Base-by-base conservation (phyloP, 2,888 invertebrate species). In the Oscheius myriophilus region DNA sequence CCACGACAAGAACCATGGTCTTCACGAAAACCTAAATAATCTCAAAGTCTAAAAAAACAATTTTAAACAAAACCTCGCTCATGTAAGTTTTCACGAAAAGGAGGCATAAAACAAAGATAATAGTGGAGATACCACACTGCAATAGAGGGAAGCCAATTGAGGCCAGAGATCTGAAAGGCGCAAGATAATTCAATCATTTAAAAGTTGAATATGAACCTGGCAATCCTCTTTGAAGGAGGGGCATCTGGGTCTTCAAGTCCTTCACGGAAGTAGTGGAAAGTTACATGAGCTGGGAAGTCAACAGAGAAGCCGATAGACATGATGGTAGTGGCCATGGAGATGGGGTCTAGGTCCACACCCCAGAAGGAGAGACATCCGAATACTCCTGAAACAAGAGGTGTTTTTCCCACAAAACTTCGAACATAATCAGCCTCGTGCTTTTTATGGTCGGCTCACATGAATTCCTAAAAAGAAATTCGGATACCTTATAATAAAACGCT, bases 271-370 rank as follows among this genome's bases (percentile, higher is more conserved):
- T 82, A 84, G 59, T 84, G 84, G 73, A 82, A 84, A 14, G 82
- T 82, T 58, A 84, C 72, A 52, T 84, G 84, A 9, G 84, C 84
- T n/a, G 82, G 83, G 70, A 83, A 84, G 63, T 81, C 84, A 33
- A 83, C 84, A 2, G 78, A 80, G 71, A 83, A 83, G 18, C 83
- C 83, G 39, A 83, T 83, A 26, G 82, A 82, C 79, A 79, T 81
- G 49, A 81, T 79, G 16, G 73, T 72, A 25, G 79, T 79, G 1
- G 83, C 78, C 84, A 84, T 83, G 3, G 83, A 82, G 55, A 84
- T 84, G 0, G 84, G 84, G 67, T 84, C 84, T 68, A 84, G 67
- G 66, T 84, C 82, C 23, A 84, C 77, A 39, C 77, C 74, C 84
- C 84, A 84, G 59, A 78, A 68, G 21, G 80, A 75, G 1, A 84